Evolutionary conservation across 1,140 invertebrate genomes (phyloP).

Genomic region (Hydropsyche tenuis): DNA sequence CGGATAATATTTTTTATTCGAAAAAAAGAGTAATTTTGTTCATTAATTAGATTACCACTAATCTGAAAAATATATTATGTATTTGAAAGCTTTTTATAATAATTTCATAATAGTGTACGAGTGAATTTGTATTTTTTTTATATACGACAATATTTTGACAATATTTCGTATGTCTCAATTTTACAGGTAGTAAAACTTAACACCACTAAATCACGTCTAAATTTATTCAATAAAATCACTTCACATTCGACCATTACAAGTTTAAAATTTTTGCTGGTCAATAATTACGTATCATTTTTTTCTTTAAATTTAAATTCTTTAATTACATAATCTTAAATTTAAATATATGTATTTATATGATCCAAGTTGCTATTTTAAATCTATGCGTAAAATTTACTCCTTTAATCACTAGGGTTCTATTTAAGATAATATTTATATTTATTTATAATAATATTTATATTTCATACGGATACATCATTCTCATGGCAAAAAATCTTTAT

Average conservation of each 20-base stretch:
- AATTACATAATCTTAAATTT: constrained; percentile 25
- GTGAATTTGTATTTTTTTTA: constrained; percentile 8
- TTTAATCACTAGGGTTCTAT: constrained; percentile 13
- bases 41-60: not conserved
- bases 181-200: constrained; percentile 26
- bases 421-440: constrained; percentile 26
- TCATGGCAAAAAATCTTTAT: constrained; percentile 27
- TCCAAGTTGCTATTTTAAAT: constrained; percentile 28
- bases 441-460: constrained; percentile 11
- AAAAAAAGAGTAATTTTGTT: constrained; percentile 4
- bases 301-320: constrained; percentile 14
- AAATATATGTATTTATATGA: constrained; percentile 29
- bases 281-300: constrained; percentile 34
- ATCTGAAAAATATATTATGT: constrained; percentile 11
- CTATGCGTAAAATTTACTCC: constrained; percentile 23
- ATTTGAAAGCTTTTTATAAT: constrained; percentile 10
- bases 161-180: constrained; percentile 16
- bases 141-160: not conserved
- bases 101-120: constrained; percentile 1
- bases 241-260: constrained; percentile 14
- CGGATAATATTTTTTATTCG: constrained; percentile 6
- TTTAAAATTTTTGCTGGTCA: not conserved
- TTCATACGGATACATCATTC: constrained; percentile 28
- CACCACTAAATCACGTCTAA: constrained; percentile 24
- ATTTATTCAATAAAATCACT: constrained; percentile 36